These are phyloP conservation scores for Ctena decussata DNA, from an alignment of 2,888 invertebrate genomes.

Conservation along the genomic window DNA sequence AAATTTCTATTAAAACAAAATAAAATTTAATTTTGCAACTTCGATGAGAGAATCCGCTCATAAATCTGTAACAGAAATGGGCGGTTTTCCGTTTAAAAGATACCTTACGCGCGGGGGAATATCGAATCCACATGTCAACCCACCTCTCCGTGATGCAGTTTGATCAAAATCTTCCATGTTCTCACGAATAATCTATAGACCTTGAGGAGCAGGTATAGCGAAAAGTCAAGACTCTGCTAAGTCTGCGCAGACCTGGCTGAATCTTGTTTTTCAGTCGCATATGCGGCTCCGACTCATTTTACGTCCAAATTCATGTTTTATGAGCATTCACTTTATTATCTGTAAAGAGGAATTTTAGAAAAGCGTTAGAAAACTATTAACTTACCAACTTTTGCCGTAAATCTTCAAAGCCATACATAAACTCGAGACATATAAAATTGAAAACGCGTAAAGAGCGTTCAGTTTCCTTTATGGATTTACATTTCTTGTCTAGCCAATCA, in stretches of 20 bases:
- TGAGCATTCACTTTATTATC: conserved; percentile 59
- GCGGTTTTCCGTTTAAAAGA: no score
- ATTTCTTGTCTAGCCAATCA: neutral
- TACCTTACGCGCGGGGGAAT: no score
- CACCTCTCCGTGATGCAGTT: no score
- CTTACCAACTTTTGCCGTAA: conserved; percentile 64
- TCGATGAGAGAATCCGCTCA: neutral
- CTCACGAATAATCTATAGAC: no score
- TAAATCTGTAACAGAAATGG: neutral
- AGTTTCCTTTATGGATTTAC: conserved; percentile 19
- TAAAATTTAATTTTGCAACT: neutral
- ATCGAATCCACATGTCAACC: no score
- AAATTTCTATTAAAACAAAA: neutral
- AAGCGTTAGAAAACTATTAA: conserved; percentile 66
- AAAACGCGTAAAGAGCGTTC: conserved; percentile 9
- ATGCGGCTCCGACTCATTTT: no score
- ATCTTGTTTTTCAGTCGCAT: no score
- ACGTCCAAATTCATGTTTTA: conserved; percentile 43
- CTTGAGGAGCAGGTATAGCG: no score
- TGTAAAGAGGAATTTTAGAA: conserved; percentile 62
- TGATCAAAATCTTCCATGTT: no score
- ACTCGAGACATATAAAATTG: conserved; percentile 12
- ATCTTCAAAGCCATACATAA: conserved; percentile 46
- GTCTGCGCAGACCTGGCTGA: no score
- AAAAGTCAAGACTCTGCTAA: no score